Conservation (phyloP, 2,113 vertebrate species). For the Chionomys nivalis region DNA sequence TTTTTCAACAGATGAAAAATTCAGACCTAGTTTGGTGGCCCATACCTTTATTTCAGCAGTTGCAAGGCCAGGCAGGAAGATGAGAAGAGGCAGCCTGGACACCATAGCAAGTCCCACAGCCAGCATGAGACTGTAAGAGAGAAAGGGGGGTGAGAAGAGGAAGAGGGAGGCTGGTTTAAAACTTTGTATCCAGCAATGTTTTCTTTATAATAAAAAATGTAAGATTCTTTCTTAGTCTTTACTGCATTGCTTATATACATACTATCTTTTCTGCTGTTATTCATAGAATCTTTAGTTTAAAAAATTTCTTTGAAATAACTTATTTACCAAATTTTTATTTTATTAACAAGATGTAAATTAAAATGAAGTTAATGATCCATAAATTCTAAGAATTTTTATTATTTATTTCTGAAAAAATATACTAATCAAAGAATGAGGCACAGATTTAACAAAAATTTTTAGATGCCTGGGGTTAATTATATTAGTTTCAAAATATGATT, state of each 20-base stretch:
- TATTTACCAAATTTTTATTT: slow-evolving; percentile 43
- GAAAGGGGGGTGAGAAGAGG: background rate
- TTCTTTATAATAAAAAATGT: slow-evolving; percentile 8
- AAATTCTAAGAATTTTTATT: slow-evolving; percentile 7
- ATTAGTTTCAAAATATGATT: slow-evolving; percentile 4
- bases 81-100: background rate
- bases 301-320: slow-evolving; percentile 50
- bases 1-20: slow-evolving; percentile 47
- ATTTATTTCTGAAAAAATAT: slow-evolving; percentile 42
- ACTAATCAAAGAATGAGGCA: slow-evolving; percentile 31
- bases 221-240: slow-evolving; percentile 3
- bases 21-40: background rate
- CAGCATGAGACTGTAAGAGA: background rate
- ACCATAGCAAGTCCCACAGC: background rate
- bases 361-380: slow-evolving; percentile 4
- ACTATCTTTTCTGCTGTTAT: background rate
- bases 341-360: slow-evolving; percentile 51
- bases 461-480: background rate
- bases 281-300: slow-evolving; percentile 33
- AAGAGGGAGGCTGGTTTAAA: background rate
- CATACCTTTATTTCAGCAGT: background rate
- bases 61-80: background rate
- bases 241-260: slow-evolving; percentile 17
- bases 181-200: slow-evolving; percentile 28
- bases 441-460: slow-evolving; percentile 33